phyloP scores from a whole-genome alignment of 1,140 invertebrate genomes.

The Neodiprion virginianus region DNA sequence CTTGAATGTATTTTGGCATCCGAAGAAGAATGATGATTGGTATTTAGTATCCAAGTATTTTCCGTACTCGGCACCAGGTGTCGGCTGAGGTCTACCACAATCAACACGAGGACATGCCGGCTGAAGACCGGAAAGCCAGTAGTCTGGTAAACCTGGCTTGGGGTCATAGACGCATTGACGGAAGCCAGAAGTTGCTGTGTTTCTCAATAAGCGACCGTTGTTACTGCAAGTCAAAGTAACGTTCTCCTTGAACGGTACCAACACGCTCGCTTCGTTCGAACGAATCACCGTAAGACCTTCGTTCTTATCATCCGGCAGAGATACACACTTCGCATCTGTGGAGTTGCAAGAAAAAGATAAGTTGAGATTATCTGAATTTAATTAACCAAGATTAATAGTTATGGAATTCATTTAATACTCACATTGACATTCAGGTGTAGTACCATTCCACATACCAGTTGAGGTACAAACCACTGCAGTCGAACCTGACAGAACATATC shows the following conservation, averaged over 20 bases:
- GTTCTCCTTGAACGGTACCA: conserved; percentile 89
- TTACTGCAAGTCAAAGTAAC: conserved; percentile 84
- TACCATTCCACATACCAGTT: conserved; percentile 92
- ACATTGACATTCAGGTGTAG: conserved; percentile 91
- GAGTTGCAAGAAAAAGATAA: conserved; percentile 28
- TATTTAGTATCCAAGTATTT: conserved; percentile 87
- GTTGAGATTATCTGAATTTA: not conserved
- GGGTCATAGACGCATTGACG: conserved; percentile 96
- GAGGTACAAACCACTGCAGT: conserved; percentile 86
- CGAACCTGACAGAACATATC: conserved; percentile 89
- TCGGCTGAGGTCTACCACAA: conserved; percentile 86
- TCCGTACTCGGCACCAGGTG: conserved; percentile 92
- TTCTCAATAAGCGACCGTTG: conserved; percentile 77
- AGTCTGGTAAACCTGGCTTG: conserved; percentile 85
- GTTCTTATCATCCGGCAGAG: conserved; percentile 85
- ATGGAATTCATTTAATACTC: conserved; percentile 51
- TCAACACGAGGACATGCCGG: conserved; percentile 88
- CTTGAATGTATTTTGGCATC: conserved; percentile 95
- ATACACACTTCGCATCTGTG: conserved; percentile 87
- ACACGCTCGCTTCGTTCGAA: conserved; percentile 77
- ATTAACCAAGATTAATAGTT: conserved; percentile 11
- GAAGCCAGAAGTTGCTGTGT: conserved; percentile 82
- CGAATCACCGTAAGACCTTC: conserved; percentile 82
- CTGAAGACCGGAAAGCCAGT: conserved; percentile 88
- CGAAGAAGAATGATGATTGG: conserved; percentile 94